These are phyloP conservation scores for Synanthedon tipuliformis DNA, from an alignment of 2,888 invertebrate species.

Conservation along the genomic window DNA sequence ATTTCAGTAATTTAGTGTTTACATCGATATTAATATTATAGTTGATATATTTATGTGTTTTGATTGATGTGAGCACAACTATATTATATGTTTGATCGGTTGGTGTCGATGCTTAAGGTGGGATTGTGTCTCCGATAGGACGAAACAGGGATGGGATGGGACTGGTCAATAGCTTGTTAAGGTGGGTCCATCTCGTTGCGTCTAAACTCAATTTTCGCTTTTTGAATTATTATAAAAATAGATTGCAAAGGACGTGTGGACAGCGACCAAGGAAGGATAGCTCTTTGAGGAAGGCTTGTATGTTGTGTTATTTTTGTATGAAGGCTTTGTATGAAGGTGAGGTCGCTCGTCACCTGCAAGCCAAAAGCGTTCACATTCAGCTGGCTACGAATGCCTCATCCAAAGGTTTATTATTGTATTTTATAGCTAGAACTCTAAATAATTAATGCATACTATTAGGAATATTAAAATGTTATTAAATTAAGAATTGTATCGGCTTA, in stretches of 20 bases:
- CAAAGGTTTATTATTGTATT: constrained; percentile 59
- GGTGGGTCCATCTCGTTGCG: constrained; percentile 28
- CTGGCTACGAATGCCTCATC: constrained; percentile 40
- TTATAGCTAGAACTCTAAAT: constrained; percentile 69
- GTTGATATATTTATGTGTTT: constrained; percentile 34
- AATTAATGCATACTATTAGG: constrained; percentile 70
- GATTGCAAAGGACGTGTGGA: neutral
- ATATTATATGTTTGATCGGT: constrained; percentile 32
- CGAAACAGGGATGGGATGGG: constrained; percentile 54
- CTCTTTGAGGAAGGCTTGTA: constrained; percentile 4
- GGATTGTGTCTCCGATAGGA: constrained; percentile 38
- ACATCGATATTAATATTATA: constrained; percentile 37
- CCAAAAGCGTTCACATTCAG: constrained; percentile 29
- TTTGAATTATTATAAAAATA: no score
- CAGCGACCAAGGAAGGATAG: neutral
- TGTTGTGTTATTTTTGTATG: constrained; percentile 2
- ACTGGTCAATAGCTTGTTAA: constrained; percentile 10
- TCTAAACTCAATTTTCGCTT: neutral
- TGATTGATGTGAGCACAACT: constrained; percentile 58
- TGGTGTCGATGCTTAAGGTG: constrained; percentile 42
- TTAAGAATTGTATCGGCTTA: constrained; percentile 70
- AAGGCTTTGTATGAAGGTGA: constrained; percentile 16
- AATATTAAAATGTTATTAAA: constrained; percentile 66
- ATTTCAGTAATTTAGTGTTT: constrained; percentile 22
- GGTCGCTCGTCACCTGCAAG: constrained; percentile 12